Evolutionary conservation across 2,113 vertebrate genomes (phyloP), one percentile per base, ranked within the genome.

Genomic region (Colaptes auratus): DNA sequence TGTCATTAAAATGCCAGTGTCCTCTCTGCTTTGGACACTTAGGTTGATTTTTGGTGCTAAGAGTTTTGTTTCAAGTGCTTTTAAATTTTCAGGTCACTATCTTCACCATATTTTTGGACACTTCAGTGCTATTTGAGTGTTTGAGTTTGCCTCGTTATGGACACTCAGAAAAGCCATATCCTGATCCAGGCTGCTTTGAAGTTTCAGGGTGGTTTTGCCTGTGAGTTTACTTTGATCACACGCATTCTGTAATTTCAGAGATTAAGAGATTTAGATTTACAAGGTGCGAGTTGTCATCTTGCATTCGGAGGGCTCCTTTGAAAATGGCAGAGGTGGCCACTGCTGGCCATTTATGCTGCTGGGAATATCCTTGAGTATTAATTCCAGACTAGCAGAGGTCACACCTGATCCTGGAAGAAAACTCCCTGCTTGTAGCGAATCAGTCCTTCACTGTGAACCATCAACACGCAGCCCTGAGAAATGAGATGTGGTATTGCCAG

Each of bases 381-480:
- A 90, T 83, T 75, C 69, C 33, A 46, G n/a, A 19, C 33, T 69
- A 28, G 79, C 42, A 61, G 13, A 31, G 7, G 39, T 84, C 36
- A 39, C 58, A 78, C 58, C 65, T 83, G 65, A 61, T 13, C 2
- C 13, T 58, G 33, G 30, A 33, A 61, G 46, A 48, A 83, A 61
- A 52, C 44, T 75, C 25, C 23, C 75, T 65, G 58, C 53, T 35
- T 92, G 63, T 78, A 42, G 80, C 6, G 7, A 64, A 9, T 63
- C 11, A 17, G 48, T 72, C 77, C 23, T 94, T 93, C 90, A 8
- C 84, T 83, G 31, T 33, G 50, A 92, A 10, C 74, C 69, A 72
- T 13, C 86, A 61, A 59, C 58, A 75, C 2, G 1, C 44, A 28
- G 65, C 58, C 6, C 71, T 84, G 76, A 64, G 81, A 64, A 86